phyloP scores from a whole-genome alignment of 2,888 invertebrate genomes.

The Nephrotoma flavescens region DNA sequence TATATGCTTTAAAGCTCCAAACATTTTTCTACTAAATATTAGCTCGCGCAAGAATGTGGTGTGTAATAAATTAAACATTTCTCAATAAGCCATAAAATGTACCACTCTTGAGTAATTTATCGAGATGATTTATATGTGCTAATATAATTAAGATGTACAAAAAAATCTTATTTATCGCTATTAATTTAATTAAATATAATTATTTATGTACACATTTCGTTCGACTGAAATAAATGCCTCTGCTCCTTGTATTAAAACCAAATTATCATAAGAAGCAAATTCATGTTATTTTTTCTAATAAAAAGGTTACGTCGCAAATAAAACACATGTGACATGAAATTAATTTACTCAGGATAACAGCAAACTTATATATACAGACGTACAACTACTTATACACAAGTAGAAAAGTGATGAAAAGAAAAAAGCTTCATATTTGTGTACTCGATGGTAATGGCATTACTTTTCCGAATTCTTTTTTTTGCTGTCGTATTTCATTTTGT shows the following conservation, averaged over 20 bases:
- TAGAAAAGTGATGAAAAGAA: neutral
- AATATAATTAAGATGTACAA: neutral
- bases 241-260: neutral
- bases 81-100: too few species aligned
- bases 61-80: too few species aligned
- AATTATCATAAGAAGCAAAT: constrained; percentile 1
- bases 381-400: neutral
- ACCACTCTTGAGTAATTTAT: too few species aligned
- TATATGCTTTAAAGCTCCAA: too few species aligned
- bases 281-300: constrained; percentile 1
- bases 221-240: neutral
- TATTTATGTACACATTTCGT: neutral
- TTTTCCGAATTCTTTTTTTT: neutral
- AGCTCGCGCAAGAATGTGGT: too few species aligned
- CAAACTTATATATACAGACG: neutral
- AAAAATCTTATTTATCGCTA: neutral
- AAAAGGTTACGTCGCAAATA: neutral
- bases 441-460: neutral
- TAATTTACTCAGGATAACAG: neutral
- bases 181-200: neutral
- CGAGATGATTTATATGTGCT: neutral
- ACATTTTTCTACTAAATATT: too few species aligned
- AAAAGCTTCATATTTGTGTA: neutral
- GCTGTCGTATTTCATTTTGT: neutral
- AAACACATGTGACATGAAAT: constrained; percentile 1